Evolutionary conservation across 2,888 invertebrate genomes (phyloP).

Genomic region (Bombyx huttoni): DNA sequence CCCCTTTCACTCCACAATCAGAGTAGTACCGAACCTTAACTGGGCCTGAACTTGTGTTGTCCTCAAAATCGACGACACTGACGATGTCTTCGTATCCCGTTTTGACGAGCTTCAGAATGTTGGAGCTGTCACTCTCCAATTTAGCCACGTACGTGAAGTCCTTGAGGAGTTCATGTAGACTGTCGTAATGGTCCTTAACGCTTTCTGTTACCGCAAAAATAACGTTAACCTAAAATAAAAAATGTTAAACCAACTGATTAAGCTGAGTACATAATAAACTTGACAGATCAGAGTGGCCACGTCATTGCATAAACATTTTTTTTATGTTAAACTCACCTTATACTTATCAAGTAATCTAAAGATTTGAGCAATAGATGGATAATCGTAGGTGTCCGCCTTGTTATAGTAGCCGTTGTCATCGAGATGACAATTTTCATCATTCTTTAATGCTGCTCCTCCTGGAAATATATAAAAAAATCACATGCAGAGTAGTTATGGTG

Average conservation of each 20-base stretch:
- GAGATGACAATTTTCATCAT: constrained; percentile 80
- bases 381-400: constrained; percentile 78
- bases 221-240: constrained; percentile 76
- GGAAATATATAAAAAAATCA: constrained; percentile 10
- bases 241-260: not conserved
- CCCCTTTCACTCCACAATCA: constrained; percentile 75
- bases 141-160: constrained; percentile 84
- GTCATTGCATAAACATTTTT: not conserved
- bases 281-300: too few relatives aligned
- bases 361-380: constrained; percentile 88
- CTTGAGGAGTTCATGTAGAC: constrained; percentile 77
- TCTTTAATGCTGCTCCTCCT: constrained; percentile 77
- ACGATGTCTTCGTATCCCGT: constrained; percentile 85
- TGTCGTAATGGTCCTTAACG: constrained; percentile 77
- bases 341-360: constrained; percentile 76
- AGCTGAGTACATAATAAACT: not conserved
- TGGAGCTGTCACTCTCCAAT: constrained; percentile 85
- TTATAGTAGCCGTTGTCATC: constrained; percentile 77
- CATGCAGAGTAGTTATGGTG: not conserved
- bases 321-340: constrained; percentile 58
- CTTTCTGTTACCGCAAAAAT: constrained; percentile 88
- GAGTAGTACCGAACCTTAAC: constrained; percentile 80
- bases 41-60: constrained; percentile 73
- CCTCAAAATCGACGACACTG: constrained; percentile 72
- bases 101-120: constrained; percentile 87